phyloP scores from a whole-genome alignment of 2,797 vertebrate genomes.

The Urosaurus nigricauda region DNA sequence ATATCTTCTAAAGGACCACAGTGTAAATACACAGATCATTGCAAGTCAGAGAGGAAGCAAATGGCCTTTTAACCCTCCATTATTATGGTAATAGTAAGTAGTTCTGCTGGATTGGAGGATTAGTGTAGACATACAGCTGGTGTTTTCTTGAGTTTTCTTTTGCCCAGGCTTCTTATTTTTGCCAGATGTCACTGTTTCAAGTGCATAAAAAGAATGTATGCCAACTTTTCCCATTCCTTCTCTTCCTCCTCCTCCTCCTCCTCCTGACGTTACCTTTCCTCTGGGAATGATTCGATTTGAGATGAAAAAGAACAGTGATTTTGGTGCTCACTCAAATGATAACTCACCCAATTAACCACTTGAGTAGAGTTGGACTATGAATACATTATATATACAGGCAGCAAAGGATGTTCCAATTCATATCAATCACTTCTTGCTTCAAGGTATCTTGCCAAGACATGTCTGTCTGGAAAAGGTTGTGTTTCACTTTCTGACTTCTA shows the following conservation, averaged over 20 bases:
- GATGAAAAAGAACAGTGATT: slow-evolving; percentile 8
- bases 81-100: background rate
- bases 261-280: background rate
- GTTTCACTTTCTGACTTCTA: background rate
- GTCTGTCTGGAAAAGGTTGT: background rate
- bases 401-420: background rate
- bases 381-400: slow-evolving; percentile 26
- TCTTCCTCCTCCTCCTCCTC: too few species aligned
- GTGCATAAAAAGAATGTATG: background rate
- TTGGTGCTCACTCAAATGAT: slow-evolving; percentile 22
- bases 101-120: background rate
- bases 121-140: background rate
- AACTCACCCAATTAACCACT: slow-evolving; percentile 21
- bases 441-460: slow-evolving; percentile 23
- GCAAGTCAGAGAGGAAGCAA: too few species aligned
- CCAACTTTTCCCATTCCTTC: background rate
- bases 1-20: too few species aligned
- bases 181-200: background rate
- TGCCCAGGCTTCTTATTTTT: background rate
- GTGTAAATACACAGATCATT: background rate
- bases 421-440: slow-evolving; percentile 20
- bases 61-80: background rate
- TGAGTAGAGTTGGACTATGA: slow-evolving; percentile 21
- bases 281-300: background rate
- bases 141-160: background rate